These are phyloP conservation scores for Beaufortia kweichowensis DNA, from an alignment of 2,113 vertebrate species.

Conservation along the genomic window DNA sequence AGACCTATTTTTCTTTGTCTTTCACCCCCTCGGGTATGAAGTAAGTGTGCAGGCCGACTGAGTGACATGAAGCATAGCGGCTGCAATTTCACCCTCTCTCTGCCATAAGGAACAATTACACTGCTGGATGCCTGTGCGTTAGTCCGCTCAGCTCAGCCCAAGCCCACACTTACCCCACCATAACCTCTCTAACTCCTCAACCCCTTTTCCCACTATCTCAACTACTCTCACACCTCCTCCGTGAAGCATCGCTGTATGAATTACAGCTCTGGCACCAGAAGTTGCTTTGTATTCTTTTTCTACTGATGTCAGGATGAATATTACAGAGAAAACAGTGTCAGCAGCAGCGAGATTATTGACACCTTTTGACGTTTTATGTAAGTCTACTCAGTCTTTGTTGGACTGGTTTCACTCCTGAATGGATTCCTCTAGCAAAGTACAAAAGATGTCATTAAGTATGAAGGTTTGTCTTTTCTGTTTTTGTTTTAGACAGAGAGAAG, in stretches of 20 bases:
- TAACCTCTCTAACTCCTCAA: slow-evolving; percentile 25
- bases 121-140: slow-evolving; percentile 64
- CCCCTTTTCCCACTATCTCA: neutral
- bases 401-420: slow-evolving; percentile 1
- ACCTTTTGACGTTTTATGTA: slow-evolving; percentile 45
- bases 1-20: slow-evolving; percentile 23
- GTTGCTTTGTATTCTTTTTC: slow-evolving; percentile 36
- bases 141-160: slow-evolving; percentile 47
- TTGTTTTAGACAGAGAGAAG: neutral
- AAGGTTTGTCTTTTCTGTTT: neutral
- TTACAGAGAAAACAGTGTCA: slow-evolving; percentile 58
- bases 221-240: neutral
- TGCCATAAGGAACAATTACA: slow-evolving; percentile 72
- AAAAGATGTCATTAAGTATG: neutral
- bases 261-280: slow-evolving; percentile 1
- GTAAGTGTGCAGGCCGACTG: slow-evolving; percentile 21
- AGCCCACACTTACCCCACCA: slow-evolving; percentile 19
- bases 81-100: slow-evolving; percentile 70
- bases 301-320: slow-evolving; percentile 53
- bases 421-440: neutral
- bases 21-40: slow-evolving; percentile 20
- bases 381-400: slow-evolving; percentile 1
- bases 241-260: slow-evolving; percentile 19
- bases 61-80: slow-evolving; percentile 57
- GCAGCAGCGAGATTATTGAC: slow-evolving; percentile 67